A percentile compares a stretch with the other conserved stretches of the same genome.
These are phyloP conservation scores for Dorcus parallelipipedus DNA, from an alignment of 2,888 invertebrate genomes.

Conservation along the genomic window DNA sequence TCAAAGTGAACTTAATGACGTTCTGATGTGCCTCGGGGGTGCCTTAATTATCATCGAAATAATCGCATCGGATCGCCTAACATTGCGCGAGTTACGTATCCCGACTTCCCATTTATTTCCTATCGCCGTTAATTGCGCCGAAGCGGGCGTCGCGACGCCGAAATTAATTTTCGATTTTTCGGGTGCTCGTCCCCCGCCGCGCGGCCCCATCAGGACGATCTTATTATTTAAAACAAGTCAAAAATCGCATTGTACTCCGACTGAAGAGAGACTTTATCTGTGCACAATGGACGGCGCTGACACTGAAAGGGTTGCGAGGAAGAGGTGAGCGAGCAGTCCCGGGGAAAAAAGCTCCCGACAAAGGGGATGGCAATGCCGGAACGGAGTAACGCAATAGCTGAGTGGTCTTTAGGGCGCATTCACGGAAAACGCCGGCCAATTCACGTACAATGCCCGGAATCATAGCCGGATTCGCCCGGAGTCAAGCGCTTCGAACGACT, in stretches of 20 bases:
- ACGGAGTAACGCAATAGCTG: constrained; percentile 43
- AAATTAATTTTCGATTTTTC: too few species aligned
- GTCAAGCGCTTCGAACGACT: constrained; percentile 16
- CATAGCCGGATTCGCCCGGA: constrained; percentile 32
- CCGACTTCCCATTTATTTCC: constrained; percentile 27
- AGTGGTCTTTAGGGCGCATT: constrained; percentile 45
- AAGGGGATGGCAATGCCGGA: constrained; percentile 35
- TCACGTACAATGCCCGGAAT: constrained; percentile 42
- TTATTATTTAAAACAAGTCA: constrained; percentile 25
- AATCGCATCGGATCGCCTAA: constrained; percentile 29
- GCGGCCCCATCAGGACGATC: constrained; percentile 4
- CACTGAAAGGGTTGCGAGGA: constrained; percentile 45
- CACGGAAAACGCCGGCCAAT: constrained; percentile 39
- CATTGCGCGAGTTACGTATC: constrained; percentile 27
- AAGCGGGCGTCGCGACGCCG: background rate
- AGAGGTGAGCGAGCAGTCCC: constrained; percentile 39
- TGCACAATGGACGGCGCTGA: constrained; percentile 37
- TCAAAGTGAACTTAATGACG: constrained; percentile 28
- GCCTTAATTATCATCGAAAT: constrained; percentile 29
- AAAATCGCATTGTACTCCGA: constrained; percentile 38
- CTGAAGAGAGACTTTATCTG: constrained; percentile 38
- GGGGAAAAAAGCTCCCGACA: constrained; percentile 33
- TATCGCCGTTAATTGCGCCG: constrained; percentile 20
- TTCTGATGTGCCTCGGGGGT: constrained; percentile 28
- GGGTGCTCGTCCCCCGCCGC: background rate